Percentiles rank a stretch among this genome's conserved stretches.
These are phyloP conservation scores for Diplodus puntazzo DNA, from an alignment of 2,797 vertebrate genomes.

Conservation along the genomic window DNA sequence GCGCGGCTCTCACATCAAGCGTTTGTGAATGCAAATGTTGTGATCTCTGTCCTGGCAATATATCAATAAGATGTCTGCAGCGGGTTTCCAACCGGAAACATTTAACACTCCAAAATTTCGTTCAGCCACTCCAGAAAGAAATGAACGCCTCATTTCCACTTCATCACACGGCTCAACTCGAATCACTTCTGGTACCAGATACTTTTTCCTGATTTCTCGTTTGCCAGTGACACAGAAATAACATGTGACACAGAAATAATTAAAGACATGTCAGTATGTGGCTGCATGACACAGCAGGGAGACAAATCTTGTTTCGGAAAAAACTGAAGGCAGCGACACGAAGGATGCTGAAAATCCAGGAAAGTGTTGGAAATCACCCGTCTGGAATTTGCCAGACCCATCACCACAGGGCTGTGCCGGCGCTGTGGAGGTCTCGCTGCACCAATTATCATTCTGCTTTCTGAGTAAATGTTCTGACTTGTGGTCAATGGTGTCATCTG, in stretches of 20 bases:
- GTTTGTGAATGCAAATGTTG: constrained; percentile 8
- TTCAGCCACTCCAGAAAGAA: neutral
- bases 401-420: no score
- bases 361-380: no score
- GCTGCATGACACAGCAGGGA: neutral
- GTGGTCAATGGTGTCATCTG: no score
- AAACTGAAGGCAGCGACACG: neutral
- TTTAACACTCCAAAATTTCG: neutral
- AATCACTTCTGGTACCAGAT: neutral
- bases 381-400: no score
- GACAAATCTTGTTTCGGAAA: neutral
- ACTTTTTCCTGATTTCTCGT: neutral
- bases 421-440: no score
- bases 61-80: neutral
- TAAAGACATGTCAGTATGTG: no score
- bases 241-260: no score
- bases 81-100: neutral
- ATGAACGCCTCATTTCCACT: neutral
- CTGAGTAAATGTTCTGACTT: no score
- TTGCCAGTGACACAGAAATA: no score
- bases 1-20: neutral
- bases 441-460: no score
- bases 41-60: constrained; percentile 2
- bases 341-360: no score
- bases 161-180: neutral